Conservation (phyloP, 2,888 invertebrate species). For the Strigamia transsilvanica region DNA sequence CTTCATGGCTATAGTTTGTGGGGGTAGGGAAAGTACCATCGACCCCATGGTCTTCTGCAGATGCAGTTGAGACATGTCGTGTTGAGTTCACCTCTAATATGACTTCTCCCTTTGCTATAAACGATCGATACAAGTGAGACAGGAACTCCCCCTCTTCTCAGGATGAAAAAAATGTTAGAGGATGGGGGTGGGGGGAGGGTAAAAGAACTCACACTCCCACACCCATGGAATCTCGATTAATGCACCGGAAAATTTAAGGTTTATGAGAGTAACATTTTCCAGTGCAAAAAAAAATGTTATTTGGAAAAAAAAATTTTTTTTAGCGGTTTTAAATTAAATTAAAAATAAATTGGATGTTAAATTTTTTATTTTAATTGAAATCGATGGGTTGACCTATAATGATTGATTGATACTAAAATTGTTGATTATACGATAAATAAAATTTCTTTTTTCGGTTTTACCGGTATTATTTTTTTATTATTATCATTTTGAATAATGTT, state of each 20-base stretch:
- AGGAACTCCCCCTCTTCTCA: conserved; percentile 34
- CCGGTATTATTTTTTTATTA: too few species aligned
- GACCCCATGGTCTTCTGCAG: conserved; percentile 44
- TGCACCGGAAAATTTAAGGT: conserved; percentile 50
- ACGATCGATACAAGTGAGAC: conserved; percentile 42
- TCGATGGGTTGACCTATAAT: background rate
- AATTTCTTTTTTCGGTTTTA: background rate
- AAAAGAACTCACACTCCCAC: conserved; percentile 3
- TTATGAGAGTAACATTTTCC: background rate
- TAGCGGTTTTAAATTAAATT: background rate
- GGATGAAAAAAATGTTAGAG: conserved; percentile 37
- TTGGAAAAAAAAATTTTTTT: background rate
- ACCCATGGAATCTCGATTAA: conserved; percentile 49
- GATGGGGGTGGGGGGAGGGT: conserved; percentile 40
- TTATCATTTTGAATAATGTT: too few species aligned
- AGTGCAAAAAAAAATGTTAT: background rate
- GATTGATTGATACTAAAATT: background rate
- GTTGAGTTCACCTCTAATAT: conserved; percentile 48
- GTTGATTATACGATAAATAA: background rate
- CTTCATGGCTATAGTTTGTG: conserved; percentile 25
- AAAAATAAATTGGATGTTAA: background rate
- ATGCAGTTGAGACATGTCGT: conserved; percentile 44
- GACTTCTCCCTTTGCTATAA: conserved; percentile 39
- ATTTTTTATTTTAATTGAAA: conserved; percentile 3
- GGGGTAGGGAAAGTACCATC: conserved; percentile 32